Conservation (phyloP, 1,140 invertebrate species). For the Nixonia krombeini region DNA sequence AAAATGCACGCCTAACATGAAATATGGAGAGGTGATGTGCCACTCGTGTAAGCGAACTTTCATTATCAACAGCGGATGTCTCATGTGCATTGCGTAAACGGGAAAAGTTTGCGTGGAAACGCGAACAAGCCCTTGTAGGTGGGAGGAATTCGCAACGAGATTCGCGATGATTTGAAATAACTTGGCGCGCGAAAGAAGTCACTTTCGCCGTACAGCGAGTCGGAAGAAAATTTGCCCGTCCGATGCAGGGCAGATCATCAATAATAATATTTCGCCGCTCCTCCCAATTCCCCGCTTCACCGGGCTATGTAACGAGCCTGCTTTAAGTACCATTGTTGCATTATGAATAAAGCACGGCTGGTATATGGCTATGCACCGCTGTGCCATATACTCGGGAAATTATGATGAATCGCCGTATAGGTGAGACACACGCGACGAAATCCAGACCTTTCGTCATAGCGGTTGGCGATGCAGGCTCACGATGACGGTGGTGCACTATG, state of each 20-base stretch:
- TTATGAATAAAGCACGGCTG: slow-evolving; percentile 57
- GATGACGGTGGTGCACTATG: too few relatives aligned
- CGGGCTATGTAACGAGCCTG: slow-evolving; percentile 56
- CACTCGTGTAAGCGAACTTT: neutral
- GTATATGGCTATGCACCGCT: slow-evolving; percentile 13
- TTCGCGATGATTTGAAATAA: slow-evolving; percentile 3
- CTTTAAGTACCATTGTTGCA: slow-evolving; percentile 59
- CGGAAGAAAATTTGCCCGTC: slow-evolving; percentile 14
- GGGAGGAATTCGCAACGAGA: neutral
- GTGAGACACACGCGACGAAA: slow-evolving; percentile 22
- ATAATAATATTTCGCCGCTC: slow-evolving; percentile 39
- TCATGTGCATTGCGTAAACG: neutral
- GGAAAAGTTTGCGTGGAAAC: slow-evolving; percentile 1
- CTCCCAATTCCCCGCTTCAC: slow-evolving; percentile 57
- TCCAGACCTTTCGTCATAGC: slow-evolving; percentile 23
- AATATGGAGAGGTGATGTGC: neutral
- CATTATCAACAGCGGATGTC: neutral
- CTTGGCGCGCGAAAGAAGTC: neutral
- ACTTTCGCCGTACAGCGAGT: neutral
- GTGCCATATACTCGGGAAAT: slow-evolving; percentile 52
- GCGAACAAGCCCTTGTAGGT: neutral
- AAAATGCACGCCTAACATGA: neutral
- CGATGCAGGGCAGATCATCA: slow-evolving; percentile 14
- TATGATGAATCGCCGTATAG: slow-evolving; percentile 58
- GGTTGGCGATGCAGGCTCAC: too few relatives aligned